A percentile compares a stretch with the other conserved stretches of the same genome.
These are phyloP conservation scores for Dipodomys ordii DNA, from an alignment of 2,113 vertebrate genomes.

Conservation along the genomic window DNA sequence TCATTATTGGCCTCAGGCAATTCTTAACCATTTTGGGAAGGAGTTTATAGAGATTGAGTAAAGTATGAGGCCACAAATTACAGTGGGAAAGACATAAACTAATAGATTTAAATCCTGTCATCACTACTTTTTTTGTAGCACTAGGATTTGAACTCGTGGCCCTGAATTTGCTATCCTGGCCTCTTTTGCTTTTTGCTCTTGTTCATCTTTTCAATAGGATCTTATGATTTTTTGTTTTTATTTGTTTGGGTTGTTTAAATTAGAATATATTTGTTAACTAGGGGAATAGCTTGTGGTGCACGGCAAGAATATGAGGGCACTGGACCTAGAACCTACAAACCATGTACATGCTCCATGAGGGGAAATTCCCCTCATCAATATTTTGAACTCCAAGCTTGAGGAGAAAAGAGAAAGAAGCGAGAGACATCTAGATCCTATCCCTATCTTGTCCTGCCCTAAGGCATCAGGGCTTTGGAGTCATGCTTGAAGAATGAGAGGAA, in stretches of 20 bases:
- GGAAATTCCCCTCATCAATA: background rate
- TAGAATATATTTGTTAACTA: too few species aligned
- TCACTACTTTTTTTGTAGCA: background rate
- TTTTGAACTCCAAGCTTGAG: background rate
- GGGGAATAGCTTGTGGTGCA: background rate
- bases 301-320: background rate
- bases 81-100: background rate
- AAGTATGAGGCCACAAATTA: background rate
- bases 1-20: background rate
- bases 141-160: too few species aligned
- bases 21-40: slow-evolving; percentile 41
- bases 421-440: background rate
- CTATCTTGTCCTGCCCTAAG: background rate
- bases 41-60: background rate
- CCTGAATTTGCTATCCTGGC: too few species aligned
- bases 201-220: too few species aligned
- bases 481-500: background rate
- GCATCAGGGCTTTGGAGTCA: background rate
- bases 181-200: too few species aligned
- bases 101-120: background rate
- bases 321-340: background rate
- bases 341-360: background rate
- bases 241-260: too few species aligned
- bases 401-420: background rate
- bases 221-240: too few species aligned